phyloP scores from a whole-genome alignment of 2,888 invertebrate species.

The Electrophaes corylata region DNA sequence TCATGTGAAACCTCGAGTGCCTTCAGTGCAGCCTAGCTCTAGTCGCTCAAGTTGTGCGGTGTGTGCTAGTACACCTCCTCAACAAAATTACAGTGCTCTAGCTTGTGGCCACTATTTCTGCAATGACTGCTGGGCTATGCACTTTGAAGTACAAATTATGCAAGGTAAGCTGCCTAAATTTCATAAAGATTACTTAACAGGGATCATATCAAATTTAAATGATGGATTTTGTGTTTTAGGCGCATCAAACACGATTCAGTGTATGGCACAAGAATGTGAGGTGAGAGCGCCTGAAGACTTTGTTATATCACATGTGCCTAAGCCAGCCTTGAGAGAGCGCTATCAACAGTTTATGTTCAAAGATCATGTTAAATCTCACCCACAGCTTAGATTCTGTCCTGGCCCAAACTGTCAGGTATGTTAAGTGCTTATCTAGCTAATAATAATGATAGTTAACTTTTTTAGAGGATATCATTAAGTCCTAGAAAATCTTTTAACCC shows the following conservation, averaged over 20 bases:
- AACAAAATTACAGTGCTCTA: slow-evolving; percentile 90
- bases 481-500: no score
- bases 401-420: slow-evolving; percentile 95
- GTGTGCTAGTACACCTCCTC: slow-evolving; percentile 87
- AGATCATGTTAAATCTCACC: slow-evolving; percentile 97
- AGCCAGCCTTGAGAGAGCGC: slow-evolving; percentile 93
- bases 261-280: slow-evolving; percentile 98
- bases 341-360: slow-evolving; percentile 98
- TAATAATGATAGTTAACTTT: background rate
- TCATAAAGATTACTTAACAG: background rate
- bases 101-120: slow-evolving; percentile 97
- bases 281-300: slow-evolving; percentile 98
- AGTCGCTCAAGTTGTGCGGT: slow-evolving; percentile 88
- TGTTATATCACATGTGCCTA: slow-evolving; percentile 92
- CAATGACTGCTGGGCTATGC: slow-evolving; percentile 97
- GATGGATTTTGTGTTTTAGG: slow-evolving; percentile 76
- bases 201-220: no score
- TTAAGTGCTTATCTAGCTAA: background rate
- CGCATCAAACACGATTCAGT: slow-evolving; percentile 94
- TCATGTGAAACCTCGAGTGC: slow-evolving; percentile 72
- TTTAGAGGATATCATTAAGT: no score
- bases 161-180: slow-evolving; percentile 86
- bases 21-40: slow-evolving; percentile 57
- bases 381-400: slow-evolving; percentile 96
- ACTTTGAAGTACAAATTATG: slow-evolving; percentile 97